A percentile compares a stretch with the other conserved stretches of the same genome.
These are phyloP conservation scores for Pinctada fucata DNA, from an alignment of 2,888 invertebrate genomes.

Conservation along the genomic window DNA sequence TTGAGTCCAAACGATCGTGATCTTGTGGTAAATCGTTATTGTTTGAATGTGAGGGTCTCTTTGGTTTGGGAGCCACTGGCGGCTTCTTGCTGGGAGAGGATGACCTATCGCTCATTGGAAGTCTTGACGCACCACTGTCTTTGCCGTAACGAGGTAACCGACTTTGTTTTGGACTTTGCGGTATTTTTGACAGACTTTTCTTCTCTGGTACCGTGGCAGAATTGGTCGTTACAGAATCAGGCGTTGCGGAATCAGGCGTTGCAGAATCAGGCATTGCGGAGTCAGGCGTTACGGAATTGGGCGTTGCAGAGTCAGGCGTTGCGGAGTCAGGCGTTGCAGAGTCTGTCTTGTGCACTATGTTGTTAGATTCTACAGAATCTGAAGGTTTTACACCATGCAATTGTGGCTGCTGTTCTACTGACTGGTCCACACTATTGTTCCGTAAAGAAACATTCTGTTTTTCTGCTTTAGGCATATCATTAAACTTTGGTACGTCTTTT, in stretches of 20 bases:
- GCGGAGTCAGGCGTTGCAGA: not conserved
- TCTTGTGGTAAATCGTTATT: not conserved
- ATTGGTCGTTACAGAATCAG: not conserved
- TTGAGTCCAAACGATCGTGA: not conserved
- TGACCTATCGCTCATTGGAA: not conserved
- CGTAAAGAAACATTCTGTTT: not conserved
- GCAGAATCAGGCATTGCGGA: not conserved
- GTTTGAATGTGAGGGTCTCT: not conserved
- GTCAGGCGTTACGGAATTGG: not conserved
- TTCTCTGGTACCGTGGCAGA: slow-evolving; percentile 2
- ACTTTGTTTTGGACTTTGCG: slow-evolving; percentile 20
- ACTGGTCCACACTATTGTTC: too few relatives aligned
- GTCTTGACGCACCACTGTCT: not conserved
- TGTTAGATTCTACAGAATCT: not conserved
- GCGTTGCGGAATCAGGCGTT: not conserved
- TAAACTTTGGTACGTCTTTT: slow-evolving; percentile 1
- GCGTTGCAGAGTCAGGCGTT: not conserved
- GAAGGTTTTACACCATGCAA: not conserved
- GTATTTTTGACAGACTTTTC: slow-evolving; percentile 7
- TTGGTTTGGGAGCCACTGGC: slow-evolving; percentile 14
- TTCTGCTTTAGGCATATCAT: not conserved
- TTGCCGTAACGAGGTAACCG: slow-evolving; percentile 1
- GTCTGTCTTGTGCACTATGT: not conserved
- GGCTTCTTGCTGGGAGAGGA: not conserved
- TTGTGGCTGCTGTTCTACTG: too few relatives aligned